Evolutionary conservation across 2,113 vertebrate species (phyloP).

Genomic region (Melanocharis versteri): DNA sequence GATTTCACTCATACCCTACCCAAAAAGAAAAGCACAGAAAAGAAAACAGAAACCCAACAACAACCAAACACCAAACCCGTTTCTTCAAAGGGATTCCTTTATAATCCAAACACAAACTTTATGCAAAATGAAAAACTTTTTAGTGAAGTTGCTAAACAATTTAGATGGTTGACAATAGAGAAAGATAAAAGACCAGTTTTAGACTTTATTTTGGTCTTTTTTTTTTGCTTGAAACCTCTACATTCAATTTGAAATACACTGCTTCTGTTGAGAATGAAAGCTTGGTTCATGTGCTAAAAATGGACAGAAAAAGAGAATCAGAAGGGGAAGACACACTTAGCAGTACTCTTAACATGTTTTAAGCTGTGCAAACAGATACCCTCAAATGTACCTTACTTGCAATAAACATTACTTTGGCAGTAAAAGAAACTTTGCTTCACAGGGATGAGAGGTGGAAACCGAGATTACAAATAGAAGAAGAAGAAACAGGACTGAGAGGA

Average conservation of each 20-base stretch:
- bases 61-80: neutral
- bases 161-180: neutral
- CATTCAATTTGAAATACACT: neutral
- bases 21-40: conserved; percentile 9
- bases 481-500: conserved; percentile 13
- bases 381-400: conserved; percentile 30
- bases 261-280: conserved; percentile 1
- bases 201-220: neutral
- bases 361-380: conserved; percentile 32
- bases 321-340: conserved; percentile 21
- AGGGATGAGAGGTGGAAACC: neutral
- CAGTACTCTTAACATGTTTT: neutral
- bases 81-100: neutral
- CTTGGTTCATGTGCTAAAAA: conserved; percentile 15
- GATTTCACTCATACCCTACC: conserved; percentile 1
- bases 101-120: neutral
- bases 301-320: conserved; percentile 5
- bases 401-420: conserved; percentile 33
- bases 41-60: neutral
- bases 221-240: neutral
- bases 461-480: conserved; percentile 25
- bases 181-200: neutral
- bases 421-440: conserved; percentile 24
- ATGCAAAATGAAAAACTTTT: conserved; percentile 19
- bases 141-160: neutral